Conservation (phyloP, 2,888 invertebrate species). For the Chrysodeixis includens region DNA sequence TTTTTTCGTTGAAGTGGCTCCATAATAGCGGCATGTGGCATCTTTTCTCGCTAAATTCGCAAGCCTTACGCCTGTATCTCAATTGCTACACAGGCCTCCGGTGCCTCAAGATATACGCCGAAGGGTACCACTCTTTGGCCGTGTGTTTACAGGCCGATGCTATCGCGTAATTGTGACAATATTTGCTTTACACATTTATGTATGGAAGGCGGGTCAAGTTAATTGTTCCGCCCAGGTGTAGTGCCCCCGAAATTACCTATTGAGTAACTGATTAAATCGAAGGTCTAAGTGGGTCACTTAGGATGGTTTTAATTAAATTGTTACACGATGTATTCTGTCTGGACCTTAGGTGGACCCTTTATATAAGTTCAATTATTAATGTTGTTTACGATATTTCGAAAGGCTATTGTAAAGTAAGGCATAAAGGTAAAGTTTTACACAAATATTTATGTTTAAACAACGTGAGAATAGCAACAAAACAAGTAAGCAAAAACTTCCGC, state of each 20-base stretch:
- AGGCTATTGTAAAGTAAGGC: neutral
- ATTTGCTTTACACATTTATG: slow-evolving; percentile 85
- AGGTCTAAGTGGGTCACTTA: slow-evolving; percentile 61
- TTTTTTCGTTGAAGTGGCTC: too few relatives aligned
- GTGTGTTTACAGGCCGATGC: slow-evolving; percentile 85
- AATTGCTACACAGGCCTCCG: slow-evolving; percentile 70
- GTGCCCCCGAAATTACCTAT: slow-evolving; percentile 65
- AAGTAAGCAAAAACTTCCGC: too few relatives aligned
- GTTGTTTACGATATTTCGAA: slow-evolving; percentile 21
- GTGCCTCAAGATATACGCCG: slow-evolving; percentile 80
- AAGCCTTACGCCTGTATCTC: slow-evolving; percentile 61
- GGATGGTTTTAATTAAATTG: slow-evolving; percentile 62
- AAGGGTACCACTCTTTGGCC: slow-evolving; percentile 79
- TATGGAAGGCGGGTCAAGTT: slow-evolving; percentile 75
- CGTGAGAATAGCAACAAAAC: neutral
- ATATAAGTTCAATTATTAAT: slow-evolving; percentile 23
- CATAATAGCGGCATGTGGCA: neutral
- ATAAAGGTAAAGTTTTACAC: neutral
- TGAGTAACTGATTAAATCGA: slow-evolving; percentile 75
- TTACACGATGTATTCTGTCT: slow-evolving; percentile 54
- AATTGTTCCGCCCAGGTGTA: slow-evolving; percentile 72
- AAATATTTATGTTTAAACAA: neutral
- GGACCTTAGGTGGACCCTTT: slow-evolving; percentile 38
- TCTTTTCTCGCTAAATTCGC: slow-evolving; percentile 52
- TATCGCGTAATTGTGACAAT: slow-evolving; percentile 89